Base-by-base conservation (phyloP, 2,113 vertebrate genomes). In the Leucosticte australis region DNA sequence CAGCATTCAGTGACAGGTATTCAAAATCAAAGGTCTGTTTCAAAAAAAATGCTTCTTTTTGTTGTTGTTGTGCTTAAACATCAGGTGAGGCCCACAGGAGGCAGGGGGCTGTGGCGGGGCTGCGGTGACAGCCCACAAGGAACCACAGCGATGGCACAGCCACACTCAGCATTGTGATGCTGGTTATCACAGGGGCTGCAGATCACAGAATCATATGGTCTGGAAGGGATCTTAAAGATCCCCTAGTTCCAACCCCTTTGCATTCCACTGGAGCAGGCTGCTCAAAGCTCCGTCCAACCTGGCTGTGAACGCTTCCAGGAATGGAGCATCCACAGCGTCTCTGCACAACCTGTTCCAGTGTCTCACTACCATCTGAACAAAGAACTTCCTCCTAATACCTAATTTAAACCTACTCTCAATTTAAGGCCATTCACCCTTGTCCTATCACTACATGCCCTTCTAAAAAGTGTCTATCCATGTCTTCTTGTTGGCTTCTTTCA, bases 41-140 rank as follows among this genome's bases (percentile, higher is more conserved):
- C 24, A 69, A 87, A 79, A 83, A 17, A 11, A 53, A 17, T 15
- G 6, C 15, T n/a, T 73, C 24, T 24, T n/a, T n/a, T n/a, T 70
- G 23, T 16, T 64, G 13, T 63, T 41, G 13, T 27, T 68, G 55
- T 53, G 63, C 55, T 69, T 69, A 62, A 69, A 39, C 19, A 39
- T 60, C 47, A 53, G 28, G 12, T 6, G 8, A 53, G 33, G 39
- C 18, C 23, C 46, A 33, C 22, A 37, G 46, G 15, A 16, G 19
- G 22, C 11, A 20, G 14, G 33, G 49, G 11, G 11, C 62, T 67
- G 42, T 2, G 1, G 0, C 0, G 1, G 50, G 14, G 15, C 28
- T 56, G 35, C 1, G 1, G 18, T 6, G 6, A 44, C 17, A 68
- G 53, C 53, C 27, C 7, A 2, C 0, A 1, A 10, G 16, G 39